Evolutionary conservation across 2,888 invertebrate species (phyloP).

Genomic region (Aspidiotus rigidus): DNA sequence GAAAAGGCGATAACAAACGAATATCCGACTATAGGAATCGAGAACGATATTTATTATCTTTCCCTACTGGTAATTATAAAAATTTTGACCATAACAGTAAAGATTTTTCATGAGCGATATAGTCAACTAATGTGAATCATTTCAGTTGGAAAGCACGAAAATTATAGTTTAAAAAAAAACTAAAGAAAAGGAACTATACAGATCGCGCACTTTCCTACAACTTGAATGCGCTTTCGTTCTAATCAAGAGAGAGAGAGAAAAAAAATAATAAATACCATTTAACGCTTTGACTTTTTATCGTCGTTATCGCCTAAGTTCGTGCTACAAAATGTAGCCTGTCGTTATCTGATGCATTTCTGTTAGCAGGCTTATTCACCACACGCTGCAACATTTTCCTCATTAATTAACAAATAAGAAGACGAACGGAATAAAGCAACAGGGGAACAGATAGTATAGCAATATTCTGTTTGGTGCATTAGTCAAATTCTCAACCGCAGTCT

Average conservation of each 20-base stretch:
- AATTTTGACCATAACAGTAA: neutral
- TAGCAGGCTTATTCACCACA: slow-evolving; percentile 31
- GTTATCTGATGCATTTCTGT: slow-evolving; percentile 30
- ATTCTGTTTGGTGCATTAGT: neutral
- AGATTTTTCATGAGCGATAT: neutral
- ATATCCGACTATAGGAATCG: neutral
- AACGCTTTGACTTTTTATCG: slow-evolving; percentile 27
- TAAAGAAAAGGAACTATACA: neutral
- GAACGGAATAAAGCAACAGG: neutral
- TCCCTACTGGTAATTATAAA: neutral
- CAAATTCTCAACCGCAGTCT: neutral
- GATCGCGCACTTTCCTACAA: no score
- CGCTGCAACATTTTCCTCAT: slow-evolving; percentile 1
- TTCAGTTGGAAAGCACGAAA: neutral
- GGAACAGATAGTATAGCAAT: neutral
- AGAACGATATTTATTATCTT: neutral
- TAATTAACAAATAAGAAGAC: slow-evolving; percentile 1
- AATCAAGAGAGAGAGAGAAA: neutral
- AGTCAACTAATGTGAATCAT: no score
- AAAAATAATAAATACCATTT: slow-evolving; percentile 19
- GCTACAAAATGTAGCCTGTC: slow-evolving; percentile 22
- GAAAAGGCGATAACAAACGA: neutral
- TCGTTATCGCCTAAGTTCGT: slow-evolving; percentile 8
- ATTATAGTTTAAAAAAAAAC: neutral
- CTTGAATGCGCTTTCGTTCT: no score